phyloP scores from a whole-genome alignment of 2,888 invertebrate species.

The Synanthedon tipuliformis region DNA sequence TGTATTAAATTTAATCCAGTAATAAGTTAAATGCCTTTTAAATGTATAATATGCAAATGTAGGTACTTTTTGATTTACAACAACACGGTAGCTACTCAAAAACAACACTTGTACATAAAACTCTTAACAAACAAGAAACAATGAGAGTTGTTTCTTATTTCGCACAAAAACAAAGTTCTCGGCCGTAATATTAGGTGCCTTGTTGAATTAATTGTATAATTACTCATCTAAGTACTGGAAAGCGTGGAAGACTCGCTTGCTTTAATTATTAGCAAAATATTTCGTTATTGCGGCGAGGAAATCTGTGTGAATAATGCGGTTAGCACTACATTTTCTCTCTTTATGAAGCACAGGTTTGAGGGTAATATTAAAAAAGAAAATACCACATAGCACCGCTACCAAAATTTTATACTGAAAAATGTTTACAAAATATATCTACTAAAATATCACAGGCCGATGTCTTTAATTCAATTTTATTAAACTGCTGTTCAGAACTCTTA shows the following conservation, averaged over 20 bases:
- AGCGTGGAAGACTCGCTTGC: neutral
- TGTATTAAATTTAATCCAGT: too few species aligned
- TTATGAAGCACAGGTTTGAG: neutral
- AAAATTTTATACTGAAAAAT: too few species aligned
- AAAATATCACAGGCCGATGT: too few species aligned
- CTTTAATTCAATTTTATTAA: too few species aligned
- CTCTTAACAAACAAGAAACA: constrained; percentile 31
- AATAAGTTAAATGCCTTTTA: too few species aligned
- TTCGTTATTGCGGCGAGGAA: constrained; percentile 4
- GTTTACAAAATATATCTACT: too few species aligned
- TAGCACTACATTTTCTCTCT: neutral
- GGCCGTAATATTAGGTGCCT: constrained; percentile 42
- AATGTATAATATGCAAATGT: neutral
- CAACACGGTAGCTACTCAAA: constrained; percentile 3
- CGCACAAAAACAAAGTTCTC: constrained; percentile 41
- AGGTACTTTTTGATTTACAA: neutral
- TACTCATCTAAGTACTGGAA: constrained; percentile 25
- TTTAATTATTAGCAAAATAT: constrained; percentile 8
- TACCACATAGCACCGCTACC: too few species aligned
- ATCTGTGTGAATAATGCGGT: neutral
- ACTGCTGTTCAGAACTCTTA: too few species aligned
- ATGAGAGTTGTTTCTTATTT: constrained; percentile 43
- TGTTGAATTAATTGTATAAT: constrained; percentile 57
- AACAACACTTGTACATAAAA: constrained; percentile 22
- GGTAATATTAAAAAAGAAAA: neutral